Base-by-base conservation (phyloP, 2,113 vertebrate genomes). In the Tachysurus fulvidraco region DNA sequence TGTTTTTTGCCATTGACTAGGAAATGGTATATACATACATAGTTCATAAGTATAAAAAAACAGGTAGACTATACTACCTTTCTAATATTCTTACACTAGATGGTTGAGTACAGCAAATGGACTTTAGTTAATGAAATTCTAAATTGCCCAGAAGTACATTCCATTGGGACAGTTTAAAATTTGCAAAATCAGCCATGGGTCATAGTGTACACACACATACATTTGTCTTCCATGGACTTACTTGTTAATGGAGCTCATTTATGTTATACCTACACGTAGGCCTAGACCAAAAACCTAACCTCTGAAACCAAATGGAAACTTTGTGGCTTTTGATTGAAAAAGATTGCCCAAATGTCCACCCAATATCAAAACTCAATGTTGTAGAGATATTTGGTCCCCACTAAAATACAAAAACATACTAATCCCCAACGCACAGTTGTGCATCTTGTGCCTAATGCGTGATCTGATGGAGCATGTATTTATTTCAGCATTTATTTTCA, bases 401-500 rank as follows among this genome's bases (percentile, higher is more conserved):
- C 4, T 11, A 74, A 50, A 1, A 46, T 25, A 74, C 50, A 25
- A 50, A 74, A 25, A 50, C 41, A 25, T 50, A 46, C 0, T 14
- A 71, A 71, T 7, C 7, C 14, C 69, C 2, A 21, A 65, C 81
- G 52, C 19, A 73, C 10, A 59, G 44, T 54, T 86, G 62, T 83
- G 50, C 16, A 81, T 73, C 55, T 55, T 50, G 5, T 10, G 44
- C 78, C 7, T 79, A 62, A 28, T n/a, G 30, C 21, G 57, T 10
- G 52, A 52, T 59, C 25, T 30, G 36, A 65, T 73, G 71, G 19
- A 84, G 80, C 19, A 46, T 44, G 69, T 23, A 73, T 36, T 36
- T 36, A 36, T n/a, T 76, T 76, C 73, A 50, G 73, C 0, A 46
- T n/a, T n/a, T n/a, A 80, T 85, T 19, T 84, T 86, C 76, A 74